A percentile compares a stretch with the other conserved stretches of the same genome.
Conservation (phyloP, 2,888 invertebrate species). For the Chaetogeoica ovagalla region DNA sequence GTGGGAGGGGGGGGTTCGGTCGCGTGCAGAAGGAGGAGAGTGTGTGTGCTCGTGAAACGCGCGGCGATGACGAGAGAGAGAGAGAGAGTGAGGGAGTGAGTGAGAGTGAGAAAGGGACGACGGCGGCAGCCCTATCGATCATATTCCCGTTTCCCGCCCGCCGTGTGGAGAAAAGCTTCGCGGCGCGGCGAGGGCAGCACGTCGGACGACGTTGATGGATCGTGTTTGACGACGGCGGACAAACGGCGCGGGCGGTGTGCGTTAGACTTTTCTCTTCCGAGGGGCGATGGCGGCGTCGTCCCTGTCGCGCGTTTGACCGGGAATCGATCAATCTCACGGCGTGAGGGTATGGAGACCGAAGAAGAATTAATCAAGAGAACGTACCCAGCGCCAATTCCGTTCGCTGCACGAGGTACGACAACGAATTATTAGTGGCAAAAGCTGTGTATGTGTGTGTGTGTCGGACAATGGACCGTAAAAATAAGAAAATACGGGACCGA, state of each 20-base stretch:
- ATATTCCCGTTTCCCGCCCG: slow-evolving; percentile 27
- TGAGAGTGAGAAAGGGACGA: neutral
- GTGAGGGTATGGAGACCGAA: slow-evolving; percentile 2
- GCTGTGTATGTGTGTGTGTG: too few species aligned
- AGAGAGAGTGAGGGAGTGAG: too few species aligned
- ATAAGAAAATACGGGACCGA: neutral
- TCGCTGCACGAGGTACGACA: neutral
- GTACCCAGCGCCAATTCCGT: neutral
- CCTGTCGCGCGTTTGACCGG: slow-evolving; percentile 38
- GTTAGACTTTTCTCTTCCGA: slow-evolving; percentile 49
- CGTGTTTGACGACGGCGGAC: slow-evolving; percentile 50
- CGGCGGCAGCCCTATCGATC: slow-evolving; percentile 33
- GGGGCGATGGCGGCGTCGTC: slow-evolving; percentile 2
- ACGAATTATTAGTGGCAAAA: slow-evolving; percentile 30
- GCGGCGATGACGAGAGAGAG: too few species aligned
- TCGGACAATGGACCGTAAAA: slow-evolving; percentile 29
- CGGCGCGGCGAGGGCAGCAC: neutral
- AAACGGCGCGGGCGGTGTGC: slow-evolving; percentile 24
- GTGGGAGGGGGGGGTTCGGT: neutral
- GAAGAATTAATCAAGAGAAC: slow-evolving; percentile 43
- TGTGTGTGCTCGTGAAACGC: neutral
- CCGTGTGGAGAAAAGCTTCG: slow-evolving; percentile 26
- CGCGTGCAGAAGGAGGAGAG: too few species aligned
- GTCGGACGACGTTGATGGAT: slow-evolving; percentile 48
- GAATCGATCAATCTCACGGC: slow-evolving; percentile 53